phyloP scores from a whole-genome alignment of 2,888 invertebrate genomes.

The Lissonota sp. region DNA sequence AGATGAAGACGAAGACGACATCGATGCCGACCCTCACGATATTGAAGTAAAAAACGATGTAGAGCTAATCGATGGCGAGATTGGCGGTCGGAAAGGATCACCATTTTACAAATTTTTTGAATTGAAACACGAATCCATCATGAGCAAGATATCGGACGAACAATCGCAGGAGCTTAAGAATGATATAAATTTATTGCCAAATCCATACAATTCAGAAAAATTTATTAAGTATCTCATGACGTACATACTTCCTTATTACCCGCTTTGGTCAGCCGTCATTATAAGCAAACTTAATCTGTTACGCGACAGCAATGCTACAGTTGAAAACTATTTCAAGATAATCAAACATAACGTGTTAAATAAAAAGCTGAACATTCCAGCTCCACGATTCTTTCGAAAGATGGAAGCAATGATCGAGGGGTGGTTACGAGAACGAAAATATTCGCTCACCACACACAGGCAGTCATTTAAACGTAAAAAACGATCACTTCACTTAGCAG shows the following conservation, averaged over 20 bases:
- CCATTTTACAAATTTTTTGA: neutral
- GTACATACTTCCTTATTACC: conserved; percentile 39
- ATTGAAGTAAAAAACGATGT: neutral
- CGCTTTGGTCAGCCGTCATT: conserved; percentile 45
- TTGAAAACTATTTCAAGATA: conserved; percentile 25
- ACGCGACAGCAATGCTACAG: conserved; percentile 43
- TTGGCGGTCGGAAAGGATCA: neutral
- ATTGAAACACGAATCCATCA: too few species aligned
- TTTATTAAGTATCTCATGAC: conserved; percentile 29
- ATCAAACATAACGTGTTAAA: too few species aligned
- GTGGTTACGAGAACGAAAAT: conserved; percentile 21
- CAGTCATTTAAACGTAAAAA: neutral
- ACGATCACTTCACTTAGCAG: too few species aligned
- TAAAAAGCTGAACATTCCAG: too few species aligned
- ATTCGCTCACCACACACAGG: conserved; percentile 12
- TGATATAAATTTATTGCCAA: neutral
- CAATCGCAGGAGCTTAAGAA: too few species aligned
- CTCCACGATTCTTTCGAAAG: too few species aligned
- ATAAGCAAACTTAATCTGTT: too few species aligned
- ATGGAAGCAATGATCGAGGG: too few species aligned
- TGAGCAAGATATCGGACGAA: too few species aligned
- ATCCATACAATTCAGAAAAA: conserved; percentile 14
- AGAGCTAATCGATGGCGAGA: neutral
- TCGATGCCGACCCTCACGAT: neutral
- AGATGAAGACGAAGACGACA: neutral